Evolutionary conservation across 2,888 invertebrate species (phyloP), one percentile per base, ranked within the genome.

Genomic region (Pyrgus malvae): DNA sequence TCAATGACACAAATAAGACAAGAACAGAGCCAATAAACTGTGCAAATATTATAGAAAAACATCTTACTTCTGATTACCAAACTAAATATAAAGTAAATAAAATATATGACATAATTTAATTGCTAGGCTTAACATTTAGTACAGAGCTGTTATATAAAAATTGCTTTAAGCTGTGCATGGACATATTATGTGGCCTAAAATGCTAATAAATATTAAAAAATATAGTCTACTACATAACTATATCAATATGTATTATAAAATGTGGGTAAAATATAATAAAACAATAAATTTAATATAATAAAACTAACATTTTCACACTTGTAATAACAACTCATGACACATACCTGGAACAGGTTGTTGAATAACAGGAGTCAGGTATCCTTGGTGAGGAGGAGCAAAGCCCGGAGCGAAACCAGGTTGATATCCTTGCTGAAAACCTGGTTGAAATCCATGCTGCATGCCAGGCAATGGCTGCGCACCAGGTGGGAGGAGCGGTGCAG

Each of bases 361-460:
- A 1, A 82, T 58, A 8, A 83, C 64, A 21, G 86, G 81, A 9
- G 70, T 72, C 4, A 68, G 64, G 48, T 68, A 69, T 7, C 67
- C 69, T 21, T 65, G 62, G 72, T 69, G 78, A 11, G 73, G 72
- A 12, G 73, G 73, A 16, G 77, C 77, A 31, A 78, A 67, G 16
- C 72, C 72, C n/a, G 53, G 50, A 11, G 53, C 42, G 41, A 44
- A 57, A 7, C 44, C 80, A 41, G 64, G 62, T 54, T 72, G 69
- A 25, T 61, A 58, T 0, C 64, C 66, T 6, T 9, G 38, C 38
- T 80, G 84, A 41, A 74, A 77, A 0, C 83, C 83, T 16, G 83
- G 82, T 51, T 84, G 86, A 35, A 77, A 81, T 0, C 85, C 85
- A n/a, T 74, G 67, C 38, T 87, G 87, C 78, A 83, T 79, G 31